These are phyloP conservation scores for Plecotus auritus DNA, from an alignment of 2,113 vertebrate genomes.

Conservation along the genomic window DNA sequence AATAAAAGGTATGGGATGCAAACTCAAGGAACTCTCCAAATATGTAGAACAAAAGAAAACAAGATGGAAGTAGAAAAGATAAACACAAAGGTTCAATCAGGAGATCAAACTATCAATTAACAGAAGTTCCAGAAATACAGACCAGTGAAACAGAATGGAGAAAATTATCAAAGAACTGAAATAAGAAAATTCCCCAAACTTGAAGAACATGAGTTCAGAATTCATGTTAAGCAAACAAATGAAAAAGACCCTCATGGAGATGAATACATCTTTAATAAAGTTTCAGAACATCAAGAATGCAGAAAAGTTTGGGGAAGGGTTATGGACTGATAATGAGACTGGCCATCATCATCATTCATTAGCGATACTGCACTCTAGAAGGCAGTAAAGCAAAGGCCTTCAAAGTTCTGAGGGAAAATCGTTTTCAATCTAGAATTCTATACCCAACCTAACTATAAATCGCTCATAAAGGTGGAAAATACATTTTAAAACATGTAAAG, in stretches of 20 bases:
- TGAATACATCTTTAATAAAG: neutral
- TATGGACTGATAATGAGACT: neutral
- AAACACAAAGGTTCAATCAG: neutral
- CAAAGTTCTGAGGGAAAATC: neutral
- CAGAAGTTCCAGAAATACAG: neutral
- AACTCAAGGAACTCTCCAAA: neutral
- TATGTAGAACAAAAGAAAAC: neutral
- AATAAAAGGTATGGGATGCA: neutral
- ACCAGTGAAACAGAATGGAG: neutral
- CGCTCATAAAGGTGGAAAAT: neutral
- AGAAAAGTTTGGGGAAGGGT: neutral
- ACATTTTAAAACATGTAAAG: neutral
- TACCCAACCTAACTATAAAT: neutral
- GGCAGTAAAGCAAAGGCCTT: neutral
- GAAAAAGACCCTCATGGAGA: neutral
- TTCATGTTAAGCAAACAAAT: neutral
- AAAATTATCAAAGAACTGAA: neutral
- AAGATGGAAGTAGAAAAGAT: neutral
- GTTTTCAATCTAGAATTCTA: slow-evolving; percentile 13
- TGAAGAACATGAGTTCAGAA: neutral
- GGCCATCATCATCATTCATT: neutral
- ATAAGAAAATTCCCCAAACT: neutral
- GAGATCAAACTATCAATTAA: neutral
- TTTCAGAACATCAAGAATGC: neutral
- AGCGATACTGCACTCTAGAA: neutral